Base-by-base conservation (phyloP, 2,888 invertebrate species). In the Auanema sp. region DNA sequence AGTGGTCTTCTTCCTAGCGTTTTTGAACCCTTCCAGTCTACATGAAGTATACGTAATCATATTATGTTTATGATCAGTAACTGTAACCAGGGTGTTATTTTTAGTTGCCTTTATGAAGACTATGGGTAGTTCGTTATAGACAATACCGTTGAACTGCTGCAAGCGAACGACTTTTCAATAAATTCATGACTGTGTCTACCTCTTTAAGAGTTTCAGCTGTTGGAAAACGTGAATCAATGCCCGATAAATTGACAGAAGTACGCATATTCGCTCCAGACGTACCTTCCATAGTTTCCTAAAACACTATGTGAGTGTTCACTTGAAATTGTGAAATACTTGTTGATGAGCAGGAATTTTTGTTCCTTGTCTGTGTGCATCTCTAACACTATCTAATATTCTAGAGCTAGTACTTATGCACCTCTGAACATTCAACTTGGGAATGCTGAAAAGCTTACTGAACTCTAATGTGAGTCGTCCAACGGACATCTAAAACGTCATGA, bases 1-100 rank as follows among this genome's bases (percentile, higher is more conserved):
- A 84, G 93, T 95, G 4, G 96, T 96, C 68, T 95, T 95, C 85
- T 96, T 96, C 76, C 91, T 90, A 0, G 93, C 90, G 84, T 95
- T 92, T 85, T 93, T 94, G 83, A 94, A 97, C 5, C 96, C 96
- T 84, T 95, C 95, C 77, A 90, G 88, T 0, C 95, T 94, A 41
- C 79, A 78, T 18, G 81, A 81, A 11, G 81, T 81, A 54, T 80
- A 79, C 14, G 76, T 78, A 56, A 81, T 73, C 25, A 75, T 64
- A 33, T 75, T 68, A 47, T 74, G 78, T 68, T 88, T 88, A 65
- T 86, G 81, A 84, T 92, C 90, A 0, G 91, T 89, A 44, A 93
- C 83, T 11, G 88, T 87, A 64, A 95, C 87, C 62, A 93, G 90
- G 11, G 95, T 94, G 84, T 96, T 96, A 86, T 96, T 96, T 65